Base-by-base conservation (phyloP, 2,888 invertebrate species). In the Oscheius onirici region DNA sequence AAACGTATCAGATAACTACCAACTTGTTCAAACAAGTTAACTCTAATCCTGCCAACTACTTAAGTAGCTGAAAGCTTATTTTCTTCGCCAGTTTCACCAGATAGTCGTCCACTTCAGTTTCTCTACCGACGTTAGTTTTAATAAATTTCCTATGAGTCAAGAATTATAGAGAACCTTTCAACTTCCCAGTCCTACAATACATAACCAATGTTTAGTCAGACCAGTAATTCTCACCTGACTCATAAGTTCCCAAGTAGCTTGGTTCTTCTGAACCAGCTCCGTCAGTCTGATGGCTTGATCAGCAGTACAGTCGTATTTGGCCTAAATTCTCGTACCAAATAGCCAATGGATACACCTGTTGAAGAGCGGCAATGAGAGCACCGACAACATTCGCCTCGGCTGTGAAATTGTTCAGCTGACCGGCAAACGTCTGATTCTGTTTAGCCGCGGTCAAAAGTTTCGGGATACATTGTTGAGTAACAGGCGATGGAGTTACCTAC, bases 381-480 rank as follows among this genome's bases (percentile, higher is more conserved):
- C 63, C 63, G 11, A 13, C 26, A 11, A 63, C 49, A 63, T 63
- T 24, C 8, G 22, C 28, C 13, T 24, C 8, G 17, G n/a, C 46
- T 49, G 63, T 63, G 46, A 46, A 49, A 28, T 63, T 46, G 20
- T 63, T 34, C 49, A 63, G 17, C 20, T 46, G 34, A 2, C 26
- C 49, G 2, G 26, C 28, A 28, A 63, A 63, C 10, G 26, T 49
- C 13, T n/a, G 22, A 15, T 46, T 17, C 26, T 46, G 34, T 63
- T 63, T 44, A 3, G 49, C 63, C 15, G 24, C 44, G 17, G 46
- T 34, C 26, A 63, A 20, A 10, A 63, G 17, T 20, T 46, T 44
- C 22, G 63, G 63, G 34, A 63, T 63, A 26, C 63, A 63, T n/a
- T 63, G 58, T 24, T 58, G 58, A 13, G 20, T 17, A 20, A 41